These are phyloP conservation scores for Piezodorus guildinii DNA, from an alignment of 1,140 invertebrate species.

Conservation along the genomic window DNA sequence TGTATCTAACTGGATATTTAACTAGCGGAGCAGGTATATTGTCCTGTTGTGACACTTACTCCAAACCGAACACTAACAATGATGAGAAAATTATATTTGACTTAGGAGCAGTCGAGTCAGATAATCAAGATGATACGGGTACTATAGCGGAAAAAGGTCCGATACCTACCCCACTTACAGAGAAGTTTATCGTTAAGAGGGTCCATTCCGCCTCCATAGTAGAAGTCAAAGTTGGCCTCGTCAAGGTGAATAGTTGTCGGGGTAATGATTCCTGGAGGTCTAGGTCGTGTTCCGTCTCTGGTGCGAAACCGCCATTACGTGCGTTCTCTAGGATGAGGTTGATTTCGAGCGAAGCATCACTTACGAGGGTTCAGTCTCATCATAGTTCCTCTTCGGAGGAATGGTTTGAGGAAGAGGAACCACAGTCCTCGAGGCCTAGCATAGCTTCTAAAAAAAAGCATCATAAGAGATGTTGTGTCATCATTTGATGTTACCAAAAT, in stretches of 20 bases:
- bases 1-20: constrained; percentile 60
- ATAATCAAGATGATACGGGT: not conserved
- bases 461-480: not conserved
- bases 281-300: constrained; percentile 26
- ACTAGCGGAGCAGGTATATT: constrained; percentile 64
- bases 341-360: constrained; percentile 28
- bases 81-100: constrained; percentile 19
- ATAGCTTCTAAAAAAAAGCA: not conserved
- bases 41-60: constrained; percentile 42
- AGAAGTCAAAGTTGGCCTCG: constrained; percentile 26
- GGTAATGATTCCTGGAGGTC: constrained; percentile 25
- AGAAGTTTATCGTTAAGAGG: constrained; percentile 27
- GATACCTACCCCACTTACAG: constrained; percentile 12
- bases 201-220: constrained; percentile 28
- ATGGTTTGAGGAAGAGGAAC: constrained; percentile 34
- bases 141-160: not conserved
- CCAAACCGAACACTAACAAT: constrained; percentile 13
- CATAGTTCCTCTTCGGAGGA: constrained; percentile 35
- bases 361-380: constrained; percentile 31
- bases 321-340: constrained; percentile 26
- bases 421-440: not conserved
- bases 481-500: too few species aligned
- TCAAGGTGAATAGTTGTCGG: constrained; percentile 23
- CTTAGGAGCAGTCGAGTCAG: not conserved
- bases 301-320: not conserved